Conservation (phyloP, 2,888 invertebrate genomes). For the Cheilosia impressa region DNA sequence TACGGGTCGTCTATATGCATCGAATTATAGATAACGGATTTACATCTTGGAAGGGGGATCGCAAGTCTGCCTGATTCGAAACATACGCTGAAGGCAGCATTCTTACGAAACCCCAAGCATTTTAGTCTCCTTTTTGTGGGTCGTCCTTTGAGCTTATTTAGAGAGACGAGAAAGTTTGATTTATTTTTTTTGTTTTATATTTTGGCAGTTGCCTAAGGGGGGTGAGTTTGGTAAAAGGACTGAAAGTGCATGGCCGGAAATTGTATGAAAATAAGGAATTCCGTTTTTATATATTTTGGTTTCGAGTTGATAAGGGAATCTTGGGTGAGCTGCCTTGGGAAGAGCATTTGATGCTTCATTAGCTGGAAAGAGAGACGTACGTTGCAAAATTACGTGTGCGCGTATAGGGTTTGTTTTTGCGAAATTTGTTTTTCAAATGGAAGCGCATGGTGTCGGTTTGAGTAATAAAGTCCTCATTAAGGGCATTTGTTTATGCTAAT, state of each 20-base stretch:
- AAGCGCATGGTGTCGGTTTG: slow-evolving; percentile 12
- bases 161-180: slow-evolving; percentile 54
- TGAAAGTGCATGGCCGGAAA: slow-evolving; percentile 27
- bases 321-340: slow-evolving; percentile 12
- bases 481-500: slow-evolving; percentile 51
- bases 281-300: slow-evolving; percentile 49
- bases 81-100: slow-evolving; percentile 51
- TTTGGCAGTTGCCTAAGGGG: neutral
- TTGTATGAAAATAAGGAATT: slow-evolving; percentile 47
- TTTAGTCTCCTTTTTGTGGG: slow-evolving; percentile 5
- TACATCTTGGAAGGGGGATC: neutral
- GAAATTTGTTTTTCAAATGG: slow-evolving; percentile 9
- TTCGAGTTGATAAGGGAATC: slow-evolving; percentile 43
- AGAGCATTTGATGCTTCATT: slow-evolving; percentile 57
- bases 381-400: neutral
- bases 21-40: slow-evolving; percentile 11
- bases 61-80: slow-evolving; percentile 34
- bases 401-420: slow-evolving; percentile 25
- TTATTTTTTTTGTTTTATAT: slow-evolving; percentile 8
- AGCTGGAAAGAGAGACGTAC: neutral
- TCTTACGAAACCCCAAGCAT: slow-evolving; percentile 16
- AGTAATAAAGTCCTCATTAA: slow-evolving; percentile 41
- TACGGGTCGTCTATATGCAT: neutral
- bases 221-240: neutral
- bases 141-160: slow-evolving; percentile 36